Conservation (phyloP, 1,140 invertebrate species). For the Bombus pyrosoma region DNA sequence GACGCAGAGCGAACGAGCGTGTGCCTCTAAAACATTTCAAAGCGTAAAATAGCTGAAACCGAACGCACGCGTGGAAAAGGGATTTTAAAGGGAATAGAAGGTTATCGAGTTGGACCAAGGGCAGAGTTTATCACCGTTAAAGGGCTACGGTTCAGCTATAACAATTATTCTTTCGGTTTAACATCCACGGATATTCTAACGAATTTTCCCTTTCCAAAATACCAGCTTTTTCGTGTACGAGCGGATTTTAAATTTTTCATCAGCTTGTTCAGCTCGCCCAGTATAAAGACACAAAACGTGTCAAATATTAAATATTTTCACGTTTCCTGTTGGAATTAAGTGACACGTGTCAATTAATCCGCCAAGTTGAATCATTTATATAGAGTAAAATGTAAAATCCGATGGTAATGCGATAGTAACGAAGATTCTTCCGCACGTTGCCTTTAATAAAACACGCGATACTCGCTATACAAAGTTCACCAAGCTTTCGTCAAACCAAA, state of each 20-base stretch:
- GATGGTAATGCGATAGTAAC: not conserved
- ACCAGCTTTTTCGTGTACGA: not conserved
- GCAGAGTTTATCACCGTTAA: conserved; percentile 17
- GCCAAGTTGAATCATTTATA: too few relatives aligned
- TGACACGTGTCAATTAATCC: not conserved
- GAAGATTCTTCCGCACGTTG: too few relatives aligned
- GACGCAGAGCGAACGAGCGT: conserved; percentile 15
- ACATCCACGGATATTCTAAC: not conserved
- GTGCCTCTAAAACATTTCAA: conserved; percentile 32
- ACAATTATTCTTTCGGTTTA: conserved; percentile 14
- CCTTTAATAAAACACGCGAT: too few relatives aligned
- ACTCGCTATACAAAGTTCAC: too few relatives aligned
- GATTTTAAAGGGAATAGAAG: conserved; percentile 51
- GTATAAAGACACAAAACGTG: not conserved
- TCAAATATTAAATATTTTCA: not conserved
- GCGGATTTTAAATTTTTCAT: not conserved
- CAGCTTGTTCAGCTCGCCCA: not conserved
- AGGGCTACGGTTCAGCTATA: not conserved
- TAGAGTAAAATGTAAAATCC: not conserved
- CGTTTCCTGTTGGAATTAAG: not conserved
- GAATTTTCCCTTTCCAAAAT: not conserved
- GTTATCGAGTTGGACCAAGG: conserved; percentile 28
- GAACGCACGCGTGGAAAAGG: conserved; percentile 22
- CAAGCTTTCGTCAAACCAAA: too few relatives aligned
- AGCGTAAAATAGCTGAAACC: conserved; percentile 22